Evolutionary conservation across 2,888 invertebrate species (phyloP).

Genomic region (Harpalus rufipes): DNA sequence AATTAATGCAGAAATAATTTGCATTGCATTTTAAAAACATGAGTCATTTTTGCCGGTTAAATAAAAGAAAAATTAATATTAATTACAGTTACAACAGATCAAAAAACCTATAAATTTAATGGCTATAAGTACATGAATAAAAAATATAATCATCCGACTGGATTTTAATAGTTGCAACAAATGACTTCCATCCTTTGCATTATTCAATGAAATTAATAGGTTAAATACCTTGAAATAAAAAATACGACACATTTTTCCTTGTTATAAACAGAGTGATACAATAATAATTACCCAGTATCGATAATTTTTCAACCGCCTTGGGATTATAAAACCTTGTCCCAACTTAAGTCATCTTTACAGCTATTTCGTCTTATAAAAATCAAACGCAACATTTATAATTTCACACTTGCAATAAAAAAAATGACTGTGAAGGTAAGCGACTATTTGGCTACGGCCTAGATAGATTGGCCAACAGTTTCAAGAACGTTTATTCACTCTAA

Average conservation of each 20-base stretch:
- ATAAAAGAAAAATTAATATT: too few species aligned
- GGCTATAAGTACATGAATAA: not conserved
- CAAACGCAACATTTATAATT: not conserved
- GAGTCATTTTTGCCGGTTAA: too few species aligned
- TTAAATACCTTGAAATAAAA: not conserved
- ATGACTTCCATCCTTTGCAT: not conserved
- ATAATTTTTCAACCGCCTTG: slow-evolving; percentile 2
- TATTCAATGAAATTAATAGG: not conserved
- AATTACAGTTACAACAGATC: slow-evolving; percentile 1
- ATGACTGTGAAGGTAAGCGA: slow-evolving; percentile 10
- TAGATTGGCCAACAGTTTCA: not conserved
- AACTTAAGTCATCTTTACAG: not conserved
- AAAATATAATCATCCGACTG: not conserved
- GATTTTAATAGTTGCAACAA: not conserved
- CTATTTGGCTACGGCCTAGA: not conserved
- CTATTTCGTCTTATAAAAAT: slow-evolving; percentile 6
- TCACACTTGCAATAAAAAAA: not conserved
- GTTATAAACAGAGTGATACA: not conserved
- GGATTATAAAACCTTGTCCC: slow-evolving; percentile 11
- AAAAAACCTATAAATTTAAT: slow-evolving; percentile 6
- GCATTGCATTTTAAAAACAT: too few species aligned
- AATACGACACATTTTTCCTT: not conserved
- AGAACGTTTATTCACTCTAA: not conserved
- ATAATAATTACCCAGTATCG: not conserved
- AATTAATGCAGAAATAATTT: too few species aligned